These are phyloP conservation scores for Rhynchophorus ferrugineus DNA, from an alignment of 1,140 invertebrate species.

Conservation along the genomic window DNA sequence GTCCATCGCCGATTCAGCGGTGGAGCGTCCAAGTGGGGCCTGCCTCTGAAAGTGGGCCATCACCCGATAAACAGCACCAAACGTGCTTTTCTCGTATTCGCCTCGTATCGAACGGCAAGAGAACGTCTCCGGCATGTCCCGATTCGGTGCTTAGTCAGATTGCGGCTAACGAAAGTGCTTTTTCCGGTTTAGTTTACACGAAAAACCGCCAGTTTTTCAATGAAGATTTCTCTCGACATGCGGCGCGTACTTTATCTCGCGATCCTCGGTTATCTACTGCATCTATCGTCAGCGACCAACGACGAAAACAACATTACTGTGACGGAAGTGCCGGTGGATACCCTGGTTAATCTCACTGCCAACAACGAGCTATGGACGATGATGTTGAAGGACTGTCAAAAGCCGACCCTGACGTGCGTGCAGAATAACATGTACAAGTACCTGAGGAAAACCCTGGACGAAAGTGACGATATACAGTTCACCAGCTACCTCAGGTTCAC, in stretches of 20 bases:
- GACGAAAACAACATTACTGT: constrained; percentile 16
- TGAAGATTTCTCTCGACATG: constrained; percentile 7
- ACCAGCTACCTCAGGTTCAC: constrained; percentile 61
- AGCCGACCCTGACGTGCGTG: constrained; percentile 61
- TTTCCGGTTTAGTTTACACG: constrained; percentile 8
- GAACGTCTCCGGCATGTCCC: constrained; percentile 22
- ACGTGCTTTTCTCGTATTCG: constrained; percentile 17
- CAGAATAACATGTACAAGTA: constrained; percentile 67
- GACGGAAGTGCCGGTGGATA: constrained; percentile 13
- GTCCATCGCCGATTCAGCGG: too few species aligned
- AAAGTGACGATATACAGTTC: constrained; percentile 57
- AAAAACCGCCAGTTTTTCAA: constrained; percentile 5
- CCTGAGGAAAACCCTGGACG: constrained; percentile 55
- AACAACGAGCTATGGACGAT: constrained; percentile 64
- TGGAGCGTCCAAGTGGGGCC: constrained; percentile 16
- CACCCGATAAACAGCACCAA: constrained; percentile 18
- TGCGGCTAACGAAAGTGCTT: constrained; percentile 18
- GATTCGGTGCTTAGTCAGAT: constrained; percentile 11
- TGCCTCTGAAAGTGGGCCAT: constrained; percentile 16
- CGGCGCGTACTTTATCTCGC: constrained; percentile 9
- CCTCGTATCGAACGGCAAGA: constrained; percentile 14
- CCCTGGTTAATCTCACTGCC: constrained; percentile 17
- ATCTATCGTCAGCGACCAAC: background rate
- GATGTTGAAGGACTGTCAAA: constrained; percentile 59
- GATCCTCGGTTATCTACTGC: constrained; percentile 1